Evolutionary conservation across 2,113 vertebrate species (phyloP).

Genomic region (Boulengeromyrus knoepffleri): DNA sequence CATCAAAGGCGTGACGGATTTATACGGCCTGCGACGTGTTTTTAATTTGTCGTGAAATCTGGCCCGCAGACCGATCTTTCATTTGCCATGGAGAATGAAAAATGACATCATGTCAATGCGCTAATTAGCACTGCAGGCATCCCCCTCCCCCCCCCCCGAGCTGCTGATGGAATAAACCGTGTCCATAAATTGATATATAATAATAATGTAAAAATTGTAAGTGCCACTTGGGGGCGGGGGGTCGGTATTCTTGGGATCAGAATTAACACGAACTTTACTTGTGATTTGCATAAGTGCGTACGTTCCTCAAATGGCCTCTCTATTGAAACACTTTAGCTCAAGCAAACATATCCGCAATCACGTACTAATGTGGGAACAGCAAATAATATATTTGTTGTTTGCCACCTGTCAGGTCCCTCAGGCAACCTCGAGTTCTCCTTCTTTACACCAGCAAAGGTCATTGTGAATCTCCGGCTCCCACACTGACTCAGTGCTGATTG

Average conservation of each 20-base stretch:
- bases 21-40: neutral
- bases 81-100: neutral
- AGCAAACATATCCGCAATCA: neutral
- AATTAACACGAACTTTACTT: neutral
- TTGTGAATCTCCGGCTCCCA: neutral
- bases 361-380: neutral
- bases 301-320: neutral
- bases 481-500: neutral
- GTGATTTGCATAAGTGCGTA: neutral
- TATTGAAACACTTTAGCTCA: neutral
- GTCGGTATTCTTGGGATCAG: neutral
- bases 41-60: neutral
- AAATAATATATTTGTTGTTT: neutral
- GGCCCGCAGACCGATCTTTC: neutral
- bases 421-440: neutral
- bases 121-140: neutral
- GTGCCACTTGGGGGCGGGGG: neutral
- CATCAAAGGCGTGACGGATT: neutral
- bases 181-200: neutral
- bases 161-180: neutral
- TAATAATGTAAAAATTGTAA: neutral
- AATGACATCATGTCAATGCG: neutral
- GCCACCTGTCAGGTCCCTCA: neutral
- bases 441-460: neutral
- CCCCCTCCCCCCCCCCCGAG: neutral